Evolutionary conservation across 2,797 vertebrate genomes (phyloP).

Genomic region (Limnodromus scolopaceus): DNA sequence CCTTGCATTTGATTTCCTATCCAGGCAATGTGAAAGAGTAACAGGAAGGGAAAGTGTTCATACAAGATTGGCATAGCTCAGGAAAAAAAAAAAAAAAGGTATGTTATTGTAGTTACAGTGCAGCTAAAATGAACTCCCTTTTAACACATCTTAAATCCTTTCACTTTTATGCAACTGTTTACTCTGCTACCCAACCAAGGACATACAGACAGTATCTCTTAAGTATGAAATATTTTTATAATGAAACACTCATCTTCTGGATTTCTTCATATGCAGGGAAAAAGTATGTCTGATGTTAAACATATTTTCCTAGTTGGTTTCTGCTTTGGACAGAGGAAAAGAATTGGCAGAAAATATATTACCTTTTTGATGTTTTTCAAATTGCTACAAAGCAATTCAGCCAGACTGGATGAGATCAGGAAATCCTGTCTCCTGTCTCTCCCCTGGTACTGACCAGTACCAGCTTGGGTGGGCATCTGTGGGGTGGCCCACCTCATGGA

Average conservation of each 20-base stretch:
- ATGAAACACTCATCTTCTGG: slow-evolving; percentile 62
- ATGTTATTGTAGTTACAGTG: slow-evolving; percentile 43
- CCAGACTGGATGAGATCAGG: not conserved
- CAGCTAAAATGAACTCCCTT: slow-evolving; percentile 41
- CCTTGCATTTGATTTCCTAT: not conserved
- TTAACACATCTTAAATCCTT: slow-evolving; percentile 63
- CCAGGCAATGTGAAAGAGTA: slow-evolving; percentile 17
- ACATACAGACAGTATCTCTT: slow-evolving; percentile 30
- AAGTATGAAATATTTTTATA: slow-evolving; percentile 54
- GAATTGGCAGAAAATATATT: slow-evolving; percentile 34
- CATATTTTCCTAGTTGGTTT: slow-evolving; percentile 49
- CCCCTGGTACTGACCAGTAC: not conserved
- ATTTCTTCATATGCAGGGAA: slow-evolving; percentile 34
- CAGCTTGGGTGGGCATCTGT: not conserved
- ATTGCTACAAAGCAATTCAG: not conserved
- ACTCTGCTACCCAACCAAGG: slow-evolving; percentile 13
- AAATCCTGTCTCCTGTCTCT: not conserved
- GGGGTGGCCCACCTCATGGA: not conserved
- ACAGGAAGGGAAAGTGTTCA: slow-evolving; percentile 8
- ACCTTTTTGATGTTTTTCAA: not conserved
- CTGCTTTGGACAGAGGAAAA: slow-evolving; percentile 7
- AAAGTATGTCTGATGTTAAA: slow-evolving; percentile 29
- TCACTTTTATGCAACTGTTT: slow-evolving; percentile 47
- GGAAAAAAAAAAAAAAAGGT: not conserved
- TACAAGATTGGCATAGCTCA: slow-evolving; percentile 8